Percentiles rank a stretch among this genome's conserved stretches.
phyloP scores from a whole-genome alignment of 2,888 invertebrate genomes.

The Seladonia tumulorum region DNA sequence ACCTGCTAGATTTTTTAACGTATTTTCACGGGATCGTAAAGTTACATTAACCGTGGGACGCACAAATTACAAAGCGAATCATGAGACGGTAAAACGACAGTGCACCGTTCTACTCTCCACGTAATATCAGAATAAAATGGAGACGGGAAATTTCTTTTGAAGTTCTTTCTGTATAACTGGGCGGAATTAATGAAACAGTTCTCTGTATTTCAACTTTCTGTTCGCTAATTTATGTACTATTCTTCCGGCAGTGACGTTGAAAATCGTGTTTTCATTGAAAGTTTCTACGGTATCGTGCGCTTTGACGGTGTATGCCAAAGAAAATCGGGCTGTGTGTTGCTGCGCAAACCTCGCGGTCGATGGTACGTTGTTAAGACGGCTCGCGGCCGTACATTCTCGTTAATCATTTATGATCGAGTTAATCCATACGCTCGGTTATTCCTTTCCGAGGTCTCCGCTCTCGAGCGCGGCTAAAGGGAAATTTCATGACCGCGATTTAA shows the following conservation, averaged over 20 bases:
- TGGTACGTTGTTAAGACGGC: conserved; percentile 54
- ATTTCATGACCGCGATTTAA: conserved; percentile 46
- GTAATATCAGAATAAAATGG: background rate
- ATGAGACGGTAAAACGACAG: background rate
- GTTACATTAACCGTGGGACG: background rate
- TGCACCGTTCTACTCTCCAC: background rate
- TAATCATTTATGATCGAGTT: conserved; percentile 64
- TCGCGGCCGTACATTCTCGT: conserved; percentile 42
- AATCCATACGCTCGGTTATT: conserved; percentile 47
- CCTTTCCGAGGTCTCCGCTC: conserved; percentile 9
- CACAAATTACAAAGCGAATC: background rate
- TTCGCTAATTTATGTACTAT: background rate
- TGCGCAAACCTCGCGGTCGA: conserved; percentile 30
- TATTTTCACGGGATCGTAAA: background rate
- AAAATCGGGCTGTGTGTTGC: background rate
- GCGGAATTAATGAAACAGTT: background rate
- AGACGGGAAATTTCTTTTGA: background rate
- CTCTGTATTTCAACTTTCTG: background rate
- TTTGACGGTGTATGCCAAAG: background rate
- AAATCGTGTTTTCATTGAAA: background rate
- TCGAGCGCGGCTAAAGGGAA: conserved; percentile 26
- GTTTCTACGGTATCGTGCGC: background rate
- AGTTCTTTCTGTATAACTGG: background rate
- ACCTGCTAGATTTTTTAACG: background rate
- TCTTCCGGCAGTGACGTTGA: background rate